Percentiles rank a stretch among this genome's conserved stretches.
Conservation (phyloP, 2,888 invertebrate species). For the Scaptomyza caliginosa region DNA sequence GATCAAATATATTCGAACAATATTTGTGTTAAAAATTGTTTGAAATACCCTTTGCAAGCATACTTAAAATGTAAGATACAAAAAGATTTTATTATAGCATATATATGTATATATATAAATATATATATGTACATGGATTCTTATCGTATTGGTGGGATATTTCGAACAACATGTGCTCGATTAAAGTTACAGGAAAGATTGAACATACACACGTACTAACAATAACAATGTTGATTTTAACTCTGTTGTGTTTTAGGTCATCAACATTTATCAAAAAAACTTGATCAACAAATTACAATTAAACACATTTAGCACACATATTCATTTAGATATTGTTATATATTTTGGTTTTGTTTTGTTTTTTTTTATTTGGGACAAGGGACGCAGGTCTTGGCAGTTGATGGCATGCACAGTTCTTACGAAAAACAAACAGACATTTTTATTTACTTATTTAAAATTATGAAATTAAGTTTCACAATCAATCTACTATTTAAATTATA, state of each 20-base stretch:
- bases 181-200: conserved; percentile 25
- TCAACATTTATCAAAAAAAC: conserved; percentile 22
- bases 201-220: conserved; percentile 38
- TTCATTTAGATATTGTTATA: conserved; percentile 19
- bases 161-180: conserved; percentile 36
- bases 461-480: conserved; percentile 16
- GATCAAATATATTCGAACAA: background rate
- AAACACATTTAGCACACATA: conserved; percentile 38
- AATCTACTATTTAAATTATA: conserved; percentile 10
- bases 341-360: background rate
- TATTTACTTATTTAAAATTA: conserved; percentile 11
- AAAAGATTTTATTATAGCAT: conserved; percentile 16
- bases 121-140: conserved; percentile 30
- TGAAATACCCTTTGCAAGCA: conserved; percentile 11
- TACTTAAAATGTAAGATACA: conserved; percentile 27
- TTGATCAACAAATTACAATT: conserved; percentile 34
- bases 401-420: conserved; percentile 48
- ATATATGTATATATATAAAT: conserved; percentile 7
- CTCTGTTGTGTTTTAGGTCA: conserved; percentile 5
- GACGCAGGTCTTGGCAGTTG: conserved; percentile 35
- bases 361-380: conserved; percentile 18
- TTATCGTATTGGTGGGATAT: conserved; percentile 1
- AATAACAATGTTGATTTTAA: conserved; percentile 18
- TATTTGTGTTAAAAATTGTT: background rate
- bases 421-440: conserved; percentile 38